A percentile compares a stretch with the other conserved stretches of the same genome.
These are phyloP conservation scores for Actinemys pallida DNA, from an alignment of 2,113 vertebrate species.

Conservation along the genomic window DNA sequence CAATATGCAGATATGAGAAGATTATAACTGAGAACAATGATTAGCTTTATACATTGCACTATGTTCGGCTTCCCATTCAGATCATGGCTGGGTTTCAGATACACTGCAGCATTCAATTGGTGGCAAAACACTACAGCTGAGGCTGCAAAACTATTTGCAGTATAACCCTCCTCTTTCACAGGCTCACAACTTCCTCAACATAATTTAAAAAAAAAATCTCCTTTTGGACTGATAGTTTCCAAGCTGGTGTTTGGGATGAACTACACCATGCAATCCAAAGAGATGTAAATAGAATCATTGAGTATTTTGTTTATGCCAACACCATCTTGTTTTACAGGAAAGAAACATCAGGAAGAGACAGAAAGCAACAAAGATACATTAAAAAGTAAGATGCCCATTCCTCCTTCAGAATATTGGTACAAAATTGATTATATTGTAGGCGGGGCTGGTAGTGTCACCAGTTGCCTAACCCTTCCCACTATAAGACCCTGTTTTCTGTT, in stretches of 20 bases:
- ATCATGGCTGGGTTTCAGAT: background rate
- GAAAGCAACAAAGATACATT: too few species aligned
- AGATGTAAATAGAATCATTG: background rate
- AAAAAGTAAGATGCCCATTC: too few species aligned
- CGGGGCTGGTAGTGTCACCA: too few species aligned
- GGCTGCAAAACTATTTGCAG: background rate
- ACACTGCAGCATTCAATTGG: fast-evolving
- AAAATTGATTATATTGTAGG: too few species aligned
- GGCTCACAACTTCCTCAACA: background rate
- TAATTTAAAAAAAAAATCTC: background rate
- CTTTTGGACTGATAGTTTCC: background rate
- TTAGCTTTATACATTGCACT: background rate
- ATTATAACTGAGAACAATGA: background rate
- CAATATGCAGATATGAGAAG: conserved; percentile 22
- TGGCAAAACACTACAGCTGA: too few species aligned
- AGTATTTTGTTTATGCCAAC: background rate
- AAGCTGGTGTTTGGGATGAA: background rate
- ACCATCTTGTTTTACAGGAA: too few species aligned
- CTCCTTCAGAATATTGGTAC: too few species aligned
- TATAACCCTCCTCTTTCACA: background rate
- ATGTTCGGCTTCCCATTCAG: background rate
- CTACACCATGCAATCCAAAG: background rate
- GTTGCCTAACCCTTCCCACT: too few species aligned
- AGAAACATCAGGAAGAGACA: too few species aligned
- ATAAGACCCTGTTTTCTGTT: too few species aligned